Evolutionary conservation across 1,140 invertebrate species (phyloP).

Genomic region (Tetraneura akinire): DNA sequence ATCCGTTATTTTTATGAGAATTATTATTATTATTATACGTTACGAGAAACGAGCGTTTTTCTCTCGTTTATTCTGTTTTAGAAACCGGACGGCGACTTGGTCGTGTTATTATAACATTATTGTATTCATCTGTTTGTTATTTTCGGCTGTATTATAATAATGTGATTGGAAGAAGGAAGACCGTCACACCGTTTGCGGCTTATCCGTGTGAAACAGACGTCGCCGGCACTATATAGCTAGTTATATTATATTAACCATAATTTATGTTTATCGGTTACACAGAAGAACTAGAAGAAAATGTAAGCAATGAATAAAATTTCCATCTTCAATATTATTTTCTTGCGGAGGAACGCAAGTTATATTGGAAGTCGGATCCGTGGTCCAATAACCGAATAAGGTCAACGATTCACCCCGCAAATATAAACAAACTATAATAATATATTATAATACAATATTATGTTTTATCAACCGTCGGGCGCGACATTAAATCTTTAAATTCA

Average conservation of each 20-base stretch:
- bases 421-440: neutral
- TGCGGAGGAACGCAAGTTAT: neutral
- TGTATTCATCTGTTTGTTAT: neutral
- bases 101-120: too few relatives aligned
- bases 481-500: too few relatives aligned
- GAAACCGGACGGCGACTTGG: too few relatives aligned
- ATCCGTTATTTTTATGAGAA: too few relatives aligned
- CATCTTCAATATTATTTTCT: conserved; percentile 26
- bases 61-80: too few relatives aligned
- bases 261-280: conserved; percentile 31
- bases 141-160: too few relatives aligned
- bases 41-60: too few relatives aligned
- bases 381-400: neutral
- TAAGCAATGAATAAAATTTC: conserved; percentile 29
- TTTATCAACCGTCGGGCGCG: too few relatives aligned
- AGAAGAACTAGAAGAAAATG: neutral
- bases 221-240: neutral
- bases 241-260: too few relatives aligned
- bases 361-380: too few relatives aligned
- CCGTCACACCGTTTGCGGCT: neutral
- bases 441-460: too few relatives aligned
- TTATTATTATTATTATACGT: too few relatives aligned
- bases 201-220: conserved; percentile 12
- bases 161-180: neutral
- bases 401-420: neutral